A percentile compares a stretch with the other conserved stretches of the same genome.
phyloP scores from a whole-genome alignment of 1,140 invertebrate species.

The Antheraea mylitta region DNA sequence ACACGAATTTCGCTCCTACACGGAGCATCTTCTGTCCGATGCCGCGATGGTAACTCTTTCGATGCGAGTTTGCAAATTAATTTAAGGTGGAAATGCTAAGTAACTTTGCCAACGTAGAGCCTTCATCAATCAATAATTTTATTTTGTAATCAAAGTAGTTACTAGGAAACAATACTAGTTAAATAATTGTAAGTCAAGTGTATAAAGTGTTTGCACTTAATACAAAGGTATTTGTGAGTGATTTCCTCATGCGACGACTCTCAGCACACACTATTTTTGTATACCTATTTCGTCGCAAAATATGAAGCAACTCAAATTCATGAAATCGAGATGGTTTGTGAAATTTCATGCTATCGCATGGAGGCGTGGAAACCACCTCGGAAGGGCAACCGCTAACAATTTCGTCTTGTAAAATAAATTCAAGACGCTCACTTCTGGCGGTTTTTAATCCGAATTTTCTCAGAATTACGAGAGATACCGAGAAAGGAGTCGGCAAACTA shows the following conservation, averaged over 20 bases:
- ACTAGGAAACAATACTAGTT: too few relatives aligned
- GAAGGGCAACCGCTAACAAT: conserved; percentile 60
- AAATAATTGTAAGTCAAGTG: neutral
- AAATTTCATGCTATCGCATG: conserved; percentile 52
- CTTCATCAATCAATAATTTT: too few relatives aligned
- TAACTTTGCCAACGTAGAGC: too few relatives aligned
- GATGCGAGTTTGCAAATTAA: too few relatives aligned
- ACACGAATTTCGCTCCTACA: too few relatives aligned
- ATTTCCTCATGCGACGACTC: neutral
- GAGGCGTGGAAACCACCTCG: conserved; percentile 51
- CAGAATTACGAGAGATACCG: conserved; percentile 48
- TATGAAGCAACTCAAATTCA: conserved; percentile 70
- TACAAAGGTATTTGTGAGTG: neutral
- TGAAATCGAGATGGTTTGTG: conserved; percentile 57
- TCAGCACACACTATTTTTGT: neutral
- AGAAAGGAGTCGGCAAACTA: neutral
- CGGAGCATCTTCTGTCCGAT: too few relatives aligned
- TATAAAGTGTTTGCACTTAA: neutral
- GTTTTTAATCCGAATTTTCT: conserved; percentile 65
- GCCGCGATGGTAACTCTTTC: too few relatives aligned
- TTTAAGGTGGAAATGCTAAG: too few relatives aligned
- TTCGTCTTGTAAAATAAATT: conserved; percentile 64
- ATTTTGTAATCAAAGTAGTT: too few relatives aligned
- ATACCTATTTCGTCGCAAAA: conserved; percentile 60
- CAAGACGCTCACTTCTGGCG: conserved; percentile 45